Percentiles rank a stretch among this genome's conserved stretches.
These are phyloP conservation scores for Helicoverpa assulta DNA, from an alignment of 2,888 invertebrate genomes.

Conservation along the genomic window DNA sequence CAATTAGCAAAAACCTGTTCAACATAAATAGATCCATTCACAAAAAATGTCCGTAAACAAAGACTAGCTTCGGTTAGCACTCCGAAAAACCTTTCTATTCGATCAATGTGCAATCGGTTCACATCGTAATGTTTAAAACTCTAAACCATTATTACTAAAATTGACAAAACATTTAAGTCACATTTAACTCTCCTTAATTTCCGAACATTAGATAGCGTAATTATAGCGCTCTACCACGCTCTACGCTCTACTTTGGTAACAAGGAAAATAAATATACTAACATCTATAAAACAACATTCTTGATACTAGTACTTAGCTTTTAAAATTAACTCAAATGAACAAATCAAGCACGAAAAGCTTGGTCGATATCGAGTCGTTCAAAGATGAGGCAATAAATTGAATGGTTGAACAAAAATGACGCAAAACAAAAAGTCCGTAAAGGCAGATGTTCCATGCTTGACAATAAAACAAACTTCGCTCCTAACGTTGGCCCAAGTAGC, in stretches of 20 bases:
- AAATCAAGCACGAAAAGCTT: neutral
- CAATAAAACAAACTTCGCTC: neutral
- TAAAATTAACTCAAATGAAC: neutral
- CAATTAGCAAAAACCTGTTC: slow-evolving; percentile 8
- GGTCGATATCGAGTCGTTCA: neutral
- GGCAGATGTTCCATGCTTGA: slow-evolving; percentile 42
- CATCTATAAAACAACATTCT: neutral
- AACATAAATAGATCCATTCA: neutral
- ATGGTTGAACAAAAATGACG: slow-evolving; percentile 31
- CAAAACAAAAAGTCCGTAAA: slow-evolving; percentile 35
- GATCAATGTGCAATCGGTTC: neutral
- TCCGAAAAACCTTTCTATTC: slow-evolving; percentile 6
- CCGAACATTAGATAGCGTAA: neutral
- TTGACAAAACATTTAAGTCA: neutral
- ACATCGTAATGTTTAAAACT: too few species aligned
- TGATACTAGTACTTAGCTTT: too few species aligned
- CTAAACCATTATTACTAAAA: neutral
- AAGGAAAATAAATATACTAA: neutral
- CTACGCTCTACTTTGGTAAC: neutral
- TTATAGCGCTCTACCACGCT: neutral
- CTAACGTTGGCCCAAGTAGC: neutral
- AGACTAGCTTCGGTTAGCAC: neutral
- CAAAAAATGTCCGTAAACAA: slow-evolving; percentile 15
- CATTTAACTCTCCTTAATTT: neutral
- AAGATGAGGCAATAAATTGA: slow-evolving; percentile 3